Conservation (phyloP, 2,888 invertebrate species). For the Euproctis similis region DNA sequence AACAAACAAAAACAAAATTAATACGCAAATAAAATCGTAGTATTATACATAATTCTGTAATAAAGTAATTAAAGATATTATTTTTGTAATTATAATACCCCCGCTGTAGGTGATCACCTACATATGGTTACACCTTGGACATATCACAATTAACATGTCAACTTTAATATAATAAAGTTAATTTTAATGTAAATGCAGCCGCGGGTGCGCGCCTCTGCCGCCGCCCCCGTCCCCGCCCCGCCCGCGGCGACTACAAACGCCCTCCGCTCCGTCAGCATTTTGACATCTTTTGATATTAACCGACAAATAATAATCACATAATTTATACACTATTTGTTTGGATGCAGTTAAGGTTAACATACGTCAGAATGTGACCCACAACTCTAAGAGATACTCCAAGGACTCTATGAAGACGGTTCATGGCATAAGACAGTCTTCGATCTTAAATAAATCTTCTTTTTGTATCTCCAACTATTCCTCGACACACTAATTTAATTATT, state of each 20-base stretch:
- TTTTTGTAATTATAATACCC: slow-evolving; percentile 9
- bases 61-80: slow-evolving; percentile 6
- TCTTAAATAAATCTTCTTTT: too few species aligned
- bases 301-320: slow-evolving; percentile 64
- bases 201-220: slow-evolving; percentile 40
- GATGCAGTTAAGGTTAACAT: too few species aligned
- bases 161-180: slow-evolving; percentile 29
- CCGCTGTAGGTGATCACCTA: slow-evolving; percentile 8
- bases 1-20: slow-evolving; percentile 6
- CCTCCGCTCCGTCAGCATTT: slow-evolving; percentile 52
- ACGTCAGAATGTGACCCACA: too few species aligned
- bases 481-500: too few species aligned
- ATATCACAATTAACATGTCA: slow-evolving; percentile 37
- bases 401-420: too few species aligned
- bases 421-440: too few species aligned
- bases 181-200: slow-evolving; percentile 54
- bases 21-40: slow-evolving; percentile 3
- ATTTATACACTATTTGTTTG: slow-evolving; percentile 32
- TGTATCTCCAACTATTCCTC: too few species aligned
- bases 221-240: too few species aligned
- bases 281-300: slow-evolving; percentile 69
- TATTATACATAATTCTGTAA: too few species aligned
- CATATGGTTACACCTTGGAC: slow-evolving; percentile 9
- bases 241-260: slow-evolving; percentile 54
- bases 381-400: too few species aligned